Evolutionary conservation across 2,888 invertebrate species (phyloP), one percentile per base, ranked within the genome.

Genomic region (Hypomecis punctinalis): DNA sequence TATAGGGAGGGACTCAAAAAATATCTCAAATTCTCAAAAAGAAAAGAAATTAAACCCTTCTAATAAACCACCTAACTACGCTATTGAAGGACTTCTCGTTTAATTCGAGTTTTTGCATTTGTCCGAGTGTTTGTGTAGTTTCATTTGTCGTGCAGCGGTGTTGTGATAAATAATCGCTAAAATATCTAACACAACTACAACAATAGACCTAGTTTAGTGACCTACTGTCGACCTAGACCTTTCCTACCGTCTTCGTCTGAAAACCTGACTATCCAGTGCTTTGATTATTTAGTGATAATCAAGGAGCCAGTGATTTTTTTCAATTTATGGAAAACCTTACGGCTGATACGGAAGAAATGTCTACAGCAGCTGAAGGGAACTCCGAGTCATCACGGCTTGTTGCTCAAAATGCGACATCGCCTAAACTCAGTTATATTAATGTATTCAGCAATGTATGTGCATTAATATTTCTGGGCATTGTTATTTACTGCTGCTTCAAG

Each of bases 361-460:
- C 83, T 51, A 69, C 39, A 40, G 23, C 79, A 40, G 66, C 76
- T 52, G 86, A 90, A 42, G 81, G 76, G 75, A 85, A 80, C 66
- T 85, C 89, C 1, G 92, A 91, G 76, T 79, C 85, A n/a, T 80
- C 90, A 42, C 84, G 89, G 33, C 81, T 93, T 63, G 85, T 93
- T 45, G 74, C 82, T 42, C 72, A 86, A 8, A 85, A 76, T 70
- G 70, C 77, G 48, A 66, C 67, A 36, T 70, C 78, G n/a, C 51
- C 85, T 42, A 86, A 86, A 56, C 82, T 86, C 0, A 90, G 88
- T 72, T 90, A 87, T 66, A 73, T 93, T 63, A 93, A 93, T 75
- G 48, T 92, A 37, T 68, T 83, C 42, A 89, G 86, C 68, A 92
- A 92, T 68, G 42, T 87, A 56, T 87, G 89, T 72, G 86, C 86